A percentile compares a stretch with the other conserved stretches of the same genome.
Evolutionary conservation across 2,113 vertebrate genomes (phyloP).

Genomic region (Dermatemys mawii): DNA sequence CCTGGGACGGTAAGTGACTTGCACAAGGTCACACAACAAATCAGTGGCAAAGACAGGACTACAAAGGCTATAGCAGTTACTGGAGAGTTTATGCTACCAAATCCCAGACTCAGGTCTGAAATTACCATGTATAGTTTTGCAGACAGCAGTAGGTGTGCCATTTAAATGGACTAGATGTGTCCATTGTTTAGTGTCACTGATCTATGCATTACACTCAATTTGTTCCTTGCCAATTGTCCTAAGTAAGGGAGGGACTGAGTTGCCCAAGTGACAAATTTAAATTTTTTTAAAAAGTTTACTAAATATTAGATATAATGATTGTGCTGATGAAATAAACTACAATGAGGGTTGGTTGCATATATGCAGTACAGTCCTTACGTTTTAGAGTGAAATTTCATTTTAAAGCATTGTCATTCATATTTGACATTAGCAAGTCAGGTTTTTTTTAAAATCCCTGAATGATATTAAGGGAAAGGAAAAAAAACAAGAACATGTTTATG

Average conservation of each 20-base stretch:
- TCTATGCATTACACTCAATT: not conserved
- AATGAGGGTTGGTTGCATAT: not conserved
- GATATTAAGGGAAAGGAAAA: conserved; percentile 17
- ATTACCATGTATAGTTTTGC: rapidly evolving
- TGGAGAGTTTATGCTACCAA: not conserved
- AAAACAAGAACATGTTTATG: not conserved
- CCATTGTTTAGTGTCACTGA: not conserved
- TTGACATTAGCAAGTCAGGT: not conserved
- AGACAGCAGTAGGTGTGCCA: not conserved
- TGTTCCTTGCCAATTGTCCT: not conserved
- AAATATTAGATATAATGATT: not conserved
- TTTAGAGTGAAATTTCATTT: not conserved
- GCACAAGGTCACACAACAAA: not conserved
- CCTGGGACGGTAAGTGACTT: not conserved
- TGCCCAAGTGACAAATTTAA: not conserved
- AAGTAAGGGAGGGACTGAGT: too few species aligned
- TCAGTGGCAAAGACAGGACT: not conserved
- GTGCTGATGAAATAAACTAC: not conserved
- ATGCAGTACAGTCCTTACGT: not conserved
- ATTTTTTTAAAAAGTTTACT: not conserved
- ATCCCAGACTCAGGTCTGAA: not conserved
- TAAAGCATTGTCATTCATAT: not conserved
- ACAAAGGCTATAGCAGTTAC: not conserved
- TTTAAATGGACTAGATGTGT: not conserved
- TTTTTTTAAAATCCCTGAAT: not conserved